These are phyloP conservation scores for Terebella lapidaria DNA, from an alignment of 2,888 invertebrate genomes.

Conservation along the genomic window DNA sequence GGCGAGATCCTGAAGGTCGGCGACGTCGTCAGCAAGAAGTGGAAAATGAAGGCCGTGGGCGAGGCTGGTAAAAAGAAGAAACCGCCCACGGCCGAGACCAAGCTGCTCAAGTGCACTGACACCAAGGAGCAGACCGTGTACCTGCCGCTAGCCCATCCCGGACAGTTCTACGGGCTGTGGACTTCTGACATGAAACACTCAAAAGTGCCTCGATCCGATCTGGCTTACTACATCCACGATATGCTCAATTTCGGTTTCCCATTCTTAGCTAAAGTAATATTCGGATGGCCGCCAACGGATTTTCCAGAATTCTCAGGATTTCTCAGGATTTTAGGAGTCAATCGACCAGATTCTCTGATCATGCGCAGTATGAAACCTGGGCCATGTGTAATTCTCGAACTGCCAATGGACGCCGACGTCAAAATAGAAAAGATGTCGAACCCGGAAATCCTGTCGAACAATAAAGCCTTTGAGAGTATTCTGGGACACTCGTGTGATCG, in stretches of 20 bases:
- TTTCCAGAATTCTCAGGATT: not conserved
- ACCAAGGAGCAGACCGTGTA: not conserved
- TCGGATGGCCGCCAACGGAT: conserved; percentile 5
- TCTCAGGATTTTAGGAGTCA: conserved; percentile 1
- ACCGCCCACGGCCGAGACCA: not conserved
- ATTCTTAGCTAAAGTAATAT: conserved; percentile 2
- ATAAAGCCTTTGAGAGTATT: not conserved
- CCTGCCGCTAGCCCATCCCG: conserved; percentile 8
- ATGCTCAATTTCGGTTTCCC: conserved; percentile 4
- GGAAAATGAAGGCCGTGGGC: not conserved
- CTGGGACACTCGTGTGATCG: not conserved
- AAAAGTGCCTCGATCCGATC: not conserved
- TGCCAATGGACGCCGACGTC: not conserved
- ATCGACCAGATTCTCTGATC: conserved; percentile 4
- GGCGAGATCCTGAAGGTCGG: conserved; percentile 1
- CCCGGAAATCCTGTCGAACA: not conserved
- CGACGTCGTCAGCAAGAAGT: conserved; percentile 1
- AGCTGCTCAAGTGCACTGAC: conserved; percentile 4
- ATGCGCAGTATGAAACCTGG: not conserved
- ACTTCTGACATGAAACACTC: not conserved
- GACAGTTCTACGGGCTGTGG: conserved; percentile 1
- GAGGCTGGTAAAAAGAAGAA: not conserved
- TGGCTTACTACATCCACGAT: conserved; percentile 1
- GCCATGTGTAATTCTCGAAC: not conserved
- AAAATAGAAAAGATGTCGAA: not conserved